Percentiles rank a stretch among this genome's conserved stretches.
Conservation (phyloP, 2,113 vertebrate species). For the Caranx melampygus region DNA sequence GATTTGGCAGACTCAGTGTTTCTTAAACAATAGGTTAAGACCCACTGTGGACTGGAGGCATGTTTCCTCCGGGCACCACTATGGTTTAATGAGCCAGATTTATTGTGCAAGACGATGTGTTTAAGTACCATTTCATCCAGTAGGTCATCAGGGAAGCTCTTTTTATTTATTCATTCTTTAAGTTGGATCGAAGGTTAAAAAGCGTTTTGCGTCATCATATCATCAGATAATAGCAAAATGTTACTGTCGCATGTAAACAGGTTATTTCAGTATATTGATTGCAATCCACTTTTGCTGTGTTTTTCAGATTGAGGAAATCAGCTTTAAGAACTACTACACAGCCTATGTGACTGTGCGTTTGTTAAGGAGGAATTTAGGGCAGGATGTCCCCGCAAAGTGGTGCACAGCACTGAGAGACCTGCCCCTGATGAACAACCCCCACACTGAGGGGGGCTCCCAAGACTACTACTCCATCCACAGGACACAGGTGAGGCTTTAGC, state of each 20-base stretch:
- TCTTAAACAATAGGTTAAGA: background rate
- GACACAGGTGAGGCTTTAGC: slow-evolving; percentile 82
- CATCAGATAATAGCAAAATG: background rate
- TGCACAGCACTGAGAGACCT: slow-evolving; percentile 87
- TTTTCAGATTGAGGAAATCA: slow-evolving; percentile 88
- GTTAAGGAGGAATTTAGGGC: slow-evolving; percentile 74
- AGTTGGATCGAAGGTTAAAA: too few relatives aligned
- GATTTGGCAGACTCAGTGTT: slow-evolving; percentile 29
- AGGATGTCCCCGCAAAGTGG: slow-evolving; percentile 82
- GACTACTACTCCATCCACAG: slow-evolving; percentile 89
- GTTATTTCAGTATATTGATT: too few relatives aligned
- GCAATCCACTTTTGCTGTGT: background rate
- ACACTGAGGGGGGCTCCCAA: slow-evolving; percentile 91
- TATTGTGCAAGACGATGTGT: background rate
- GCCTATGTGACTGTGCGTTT: slow-evolving; percentile 90
- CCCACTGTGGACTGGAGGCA: background rate
- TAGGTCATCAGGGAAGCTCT: background rate
- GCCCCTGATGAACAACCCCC: slow-evolving; percentile 91
- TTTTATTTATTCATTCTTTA: background rate
- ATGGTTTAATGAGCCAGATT: background rate
- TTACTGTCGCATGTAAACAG: too few relatives aligned
- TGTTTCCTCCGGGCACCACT: background rate
- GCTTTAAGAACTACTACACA: slow-evolving; percentile 94
- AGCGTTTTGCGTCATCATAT: background rate
- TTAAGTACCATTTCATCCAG: background rate